Conservation (phyloP, 2,113 vertebrate species). For the Morone chrysops region DNA sequence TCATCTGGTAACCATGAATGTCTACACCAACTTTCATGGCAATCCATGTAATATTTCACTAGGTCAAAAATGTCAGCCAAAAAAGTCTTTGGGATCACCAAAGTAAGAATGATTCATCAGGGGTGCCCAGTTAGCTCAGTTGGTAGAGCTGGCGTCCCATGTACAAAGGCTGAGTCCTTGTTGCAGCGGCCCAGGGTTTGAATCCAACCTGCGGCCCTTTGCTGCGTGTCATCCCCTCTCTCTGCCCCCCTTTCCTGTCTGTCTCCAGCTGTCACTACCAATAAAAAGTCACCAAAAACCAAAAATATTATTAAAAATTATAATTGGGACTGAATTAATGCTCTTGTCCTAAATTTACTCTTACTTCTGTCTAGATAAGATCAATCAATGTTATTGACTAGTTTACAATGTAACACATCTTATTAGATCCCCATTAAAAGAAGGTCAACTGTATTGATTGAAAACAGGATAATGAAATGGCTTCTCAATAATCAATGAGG, state of each 20-base stretch:
- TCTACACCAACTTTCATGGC: background rate
- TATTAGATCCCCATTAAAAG: background rate
- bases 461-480: constrained; percentile 16
- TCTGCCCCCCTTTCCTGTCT: too few species aligned
- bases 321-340: background rate
- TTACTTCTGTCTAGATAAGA: background rate
- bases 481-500: constrained; percentile 48
- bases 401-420: background rate
- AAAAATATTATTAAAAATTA: too few species aligned
- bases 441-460: constrained; percentile 45
- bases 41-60: background rate
- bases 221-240: too few species aligned
- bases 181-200: too few species aligned
- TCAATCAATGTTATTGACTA: constrained; percentile 26
- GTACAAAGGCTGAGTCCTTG: too few species aligned
- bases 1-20: too few species aligned
- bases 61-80: background rate
- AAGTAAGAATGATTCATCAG: background rate
- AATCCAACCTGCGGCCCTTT: too few species aligned
- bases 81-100: background rate
- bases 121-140: background rate
- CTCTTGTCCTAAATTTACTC: constrained; percentile 12
- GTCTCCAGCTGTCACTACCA: too few species aligned
- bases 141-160: too few species aligned
- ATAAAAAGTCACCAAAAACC: too few species aligned